Evolutionary conservation across 35 echinoderm and acorn worm species (phyloP).

Genomic region (Ophioderma brevispina): DNA sequence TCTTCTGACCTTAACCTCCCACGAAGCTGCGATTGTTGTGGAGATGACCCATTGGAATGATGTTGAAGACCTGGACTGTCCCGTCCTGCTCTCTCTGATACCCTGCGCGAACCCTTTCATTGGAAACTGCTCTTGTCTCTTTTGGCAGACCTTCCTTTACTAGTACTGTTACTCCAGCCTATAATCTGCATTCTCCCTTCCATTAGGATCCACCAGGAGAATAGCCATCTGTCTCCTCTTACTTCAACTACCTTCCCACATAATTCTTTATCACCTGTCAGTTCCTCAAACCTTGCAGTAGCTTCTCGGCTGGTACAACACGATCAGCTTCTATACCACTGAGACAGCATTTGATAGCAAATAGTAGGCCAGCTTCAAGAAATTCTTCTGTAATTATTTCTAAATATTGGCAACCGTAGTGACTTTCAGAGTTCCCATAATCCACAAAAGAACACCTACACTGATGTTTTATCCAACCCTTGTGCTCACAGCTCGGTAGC

Average conservation of each 20-base stretch:
- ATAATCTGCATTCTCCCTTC: slow-evolving; percentile 72
- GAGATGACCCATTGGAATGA: slow-evolving; percentile 20
- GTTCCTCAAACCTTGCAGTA: slow-evolving; percentile 64
- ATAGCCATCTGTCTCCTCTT: slow-evolving; percentile 58
- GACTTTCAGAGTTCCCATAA: slow-evolving; percentile 70
- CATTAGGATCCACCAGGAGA: slow-evolving; percentile 74
- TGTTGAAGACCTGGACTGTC: slow-evolving; percentile 21
- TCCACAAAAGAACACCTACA: slow-evolving; percentile 85
- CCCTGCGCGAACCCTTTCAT: neutral
- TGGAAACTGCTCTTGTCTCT: slow-evolving; percentile 37
- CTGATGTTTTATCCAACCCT: slow-evolving; percentile 23
- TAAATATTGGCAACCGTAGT: no score
- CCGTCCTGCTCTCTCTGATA: neutral
- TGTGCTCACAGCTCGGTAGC: slow-evolving; percentile 60
- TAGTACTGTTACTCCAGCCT: slow-evolving; percentile 62
- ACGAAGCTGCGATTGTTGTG: neutral
- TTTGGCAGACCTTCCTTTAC: slow-evolving; percentile 70
- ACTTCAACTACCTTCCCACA: slow-evolving; percentile 66
- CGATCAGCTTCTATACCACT: slow-evolving; percentile 61
- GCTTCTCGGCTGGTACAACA: slow-evolving; percentile 34
- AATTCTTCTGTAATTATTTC: no score
- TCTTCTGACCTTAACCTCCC: neutral
- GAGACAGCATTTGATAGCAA: slow-evolving; percentile 70
- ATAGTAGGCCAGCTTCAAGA: slow-evolving; percentile 58
- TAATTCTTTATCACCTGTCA: slow-evolving; percentile 65